Evolutionary conservation across 2,888 invertebrate species (phyloP).

Genomic region (Brenthis daphne): DNA sequence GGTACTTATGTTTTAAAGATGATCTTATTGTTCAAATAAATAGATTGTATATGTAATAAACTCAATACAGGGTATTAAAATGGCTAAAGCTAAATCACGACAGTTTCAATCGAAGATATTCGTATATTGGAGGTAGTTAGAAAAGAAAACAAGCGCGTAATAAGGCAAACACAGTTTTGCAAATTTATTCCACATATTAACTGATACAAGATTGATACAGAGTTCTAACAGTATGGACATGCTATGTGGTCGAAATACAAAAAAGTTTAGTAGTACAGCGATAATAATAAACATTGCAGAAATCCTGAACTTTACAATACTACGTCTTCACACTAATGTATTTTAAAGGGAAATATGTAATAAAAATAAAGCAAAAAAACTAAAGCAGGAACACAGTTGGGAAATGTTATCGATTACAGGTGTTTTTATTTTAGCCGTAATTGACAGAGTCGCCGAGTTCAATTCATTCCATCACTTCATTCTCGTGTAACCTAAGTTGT

Average conservation of each 20-base stretch:
- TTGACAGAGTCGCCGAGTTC: constrained; percentile 67
- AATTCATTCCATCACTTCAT: constrained; percentile 71
- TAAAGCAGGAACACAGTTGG: constrained; percentile 81
- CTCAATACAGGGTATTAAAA: no score
- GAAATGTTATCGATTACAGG: constrained; percentile 79
- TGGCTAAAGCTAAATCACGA: background rate
- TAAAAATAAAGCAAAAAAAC: constrained; percentile 81
- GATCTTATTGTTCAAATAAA: no score
- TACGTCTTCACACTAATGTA: constrained; percentile 80
- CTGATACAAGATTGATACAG: constrained; percentile 81
- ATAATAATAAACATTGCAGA: constrained; percentile 78
- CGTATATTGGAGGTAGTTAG: background rate
- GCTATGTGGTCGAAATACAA: constrained; percentile 78
- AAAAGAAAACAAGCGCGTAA: constrained; percentile 66
- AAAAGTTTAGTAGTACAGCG: constrained; percentile 73
- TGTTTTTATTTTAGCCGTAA: constrained; percentile 77
- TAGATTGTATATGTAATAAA: no score
- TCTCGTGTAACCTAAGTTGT: constrained; percentile 78
- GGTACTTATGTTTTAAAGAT: no score
- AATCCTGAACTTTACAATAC: constrained; percentile 80
- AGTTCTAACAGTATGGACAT: constrained; percentile 79
- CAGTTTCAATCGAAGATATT: no score
- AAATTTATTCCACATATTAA: constrained; percentile 82
- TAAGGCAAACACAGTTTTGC: constrained; percentile 83
- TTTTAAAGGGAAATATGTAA: constrained; percentile 77